Percentiles rank a stretch among this genome's conserved stretches.
Conservation (phyloP, 2,888 invertebrate genomes). For the Linnaemya vulpina region DNA sequence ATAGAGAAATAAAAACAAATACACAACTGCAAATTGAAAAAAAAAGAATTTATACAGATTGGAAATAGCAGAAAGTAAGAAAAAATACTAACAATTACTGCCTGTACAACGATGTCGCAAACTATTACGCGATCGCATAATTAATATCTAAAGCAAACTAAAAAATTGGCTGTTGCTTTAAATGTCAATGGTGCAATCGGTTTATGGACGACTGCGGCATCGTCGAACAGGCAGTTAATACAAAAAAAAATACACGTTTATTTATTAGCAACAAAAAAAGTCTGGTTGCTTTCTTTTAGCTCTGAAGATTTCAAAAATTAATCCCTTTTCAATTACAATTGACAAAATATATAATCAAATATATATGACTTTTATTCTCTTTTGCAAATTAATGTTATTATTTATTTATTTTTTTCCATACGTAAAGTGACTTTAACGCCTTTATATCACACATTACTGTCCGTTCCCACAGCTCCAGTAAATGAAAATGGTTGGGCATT, state of each 20-base stretch:
- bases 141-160: no score
- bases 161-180: no score
- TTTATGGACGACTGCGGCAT: no score
- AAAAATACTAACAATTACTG: background rate
- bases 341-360: slow-evolving; percentile 42
- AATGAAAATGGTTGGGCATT: slow-evolving; percentile 92
- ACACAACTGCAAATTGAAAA: background rate
- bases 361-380: slow-evolving; percentile 67
- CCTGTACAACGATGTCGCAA: no score
- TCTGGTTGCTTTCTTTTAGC: background rate
- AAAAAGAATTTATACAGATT: background rate
- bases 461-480: slow-evolving; percentile 87
- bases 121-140: no score
- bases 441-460: slow-evolving; percentile 86
- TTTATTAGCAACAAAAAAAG: background rate
- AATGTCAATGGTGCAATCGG: no score
- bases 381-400: slow-evolving; percentile 44
- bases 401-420: slow-evolving; percentile 27
- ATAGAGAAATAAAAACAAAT: background rate
- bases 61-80: background rate
- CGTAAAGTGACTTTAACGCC: slow-evolving; percentile 14
- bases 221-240: background rate
- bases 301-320: slow-evolving; percentile 3
- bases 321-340: slow-evolving; percentile 20
- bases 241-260: slow-evolving; percentile 2